Evolutionary conservation across 2,888 invertebrate genomes (phyloP).

Genomic region (Atrina japonica): DNA sequence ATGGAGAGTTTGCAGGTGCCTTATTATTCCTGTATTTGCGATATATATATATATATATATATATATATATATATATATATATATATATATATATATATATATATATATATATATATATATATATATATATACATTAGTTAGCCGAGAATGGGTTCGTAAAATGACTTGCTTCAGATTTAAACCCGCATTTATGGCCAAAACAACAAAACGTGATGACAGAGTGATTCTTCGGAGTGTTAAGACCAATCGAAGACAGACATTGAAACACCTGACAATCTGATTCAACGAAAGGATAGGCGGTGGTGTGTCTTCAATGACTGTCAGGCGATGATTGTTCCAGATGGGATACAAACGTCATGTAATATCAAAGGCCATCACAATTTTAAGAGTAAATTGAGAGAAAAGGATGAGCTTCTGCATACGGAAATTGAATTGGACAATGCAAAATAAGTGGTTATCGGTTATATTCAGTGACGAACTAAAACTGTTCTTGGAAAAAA

Average conservation of each 20-base stretch:
- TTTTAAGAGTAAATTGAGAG: conserved; percentile 5
- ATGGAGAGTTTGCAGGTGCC: too few species aligned
- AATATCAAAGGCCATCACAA: too few species aligned
- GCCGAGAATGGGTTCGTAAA: too few species aligned
- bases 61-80: too few species aligned
- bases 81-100: too few species aligned
- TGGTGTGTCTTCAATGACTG: conserved; percentile 10
- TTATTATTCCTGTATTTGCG: too few species aligned
- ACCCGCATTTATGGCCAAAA: too few species aligned
- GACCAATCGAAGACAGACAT: conserved; percentile 11
- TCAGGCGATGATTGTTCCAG: conserved; percentile 2
- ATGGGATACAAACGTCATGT: conserved; percentile 19
- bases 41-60: too few species aligned
- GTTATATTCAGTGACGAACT: conserved; percentile 25
- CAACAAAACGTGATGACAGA: conserved; percentile 15
- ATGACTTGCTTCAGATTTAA: too few species aligned
- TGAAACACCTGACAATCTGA: conserved; percentile 5
- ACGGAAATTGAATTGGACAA: conserved; percentile 12
- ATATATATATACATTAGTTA: too few species aligned
- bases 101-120: too few species aligned
- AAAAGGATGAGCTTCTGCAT: conserved; percentile 13
- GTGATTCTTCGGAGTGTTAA: neutral
- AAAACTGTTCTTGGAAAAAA: conserved; percentile 17
- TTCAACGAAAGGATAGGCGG: conserved; percentile 8
- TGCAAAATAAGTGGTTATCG: conserved; percentile 3